Base-by-base conservation (phyloP, 2,797 vertebrate species). In the Podarcis lilfordi region DNA sequence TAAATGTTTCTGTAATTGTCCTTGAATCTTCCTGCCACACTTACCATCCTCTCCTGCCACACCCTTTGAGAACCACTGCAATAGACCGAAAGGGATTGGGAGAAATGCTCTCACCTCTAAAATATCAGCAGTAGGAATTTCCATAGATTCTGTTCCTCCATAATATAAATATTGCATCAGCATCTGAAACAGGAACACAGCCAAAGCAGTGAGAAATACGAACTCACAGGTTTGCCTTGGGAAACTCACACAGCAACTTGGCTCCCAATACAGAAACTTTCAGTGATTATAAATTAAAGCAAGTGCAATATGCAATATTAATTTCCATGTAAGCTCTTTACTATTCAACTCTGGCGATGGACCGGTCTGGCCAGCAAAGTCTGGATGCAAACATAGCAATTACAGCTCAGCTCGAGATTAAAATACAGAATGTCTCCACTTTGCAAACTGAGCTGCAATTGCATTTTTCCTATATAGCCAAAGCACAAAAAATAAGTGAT, bases 141-240 rank as follows among this genome's bases (percentile, higher is more conserved):
- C 97, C 96, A 99, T 97, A 7, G 98, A 97, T 91, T 99, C 98
- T 0, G 98, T 98, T 71, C 98, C 98, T 91, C 99, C 99, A 0
- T 98, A 98, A 96, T 99, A 99, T 85, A 99, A 97, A 89, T 99
- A 99, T 91, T 98, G 98, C 99, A 99, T 99, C 98, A 99, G 98
- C 97, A 99, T 98, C 99, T 97, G 95, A 8, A 89, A 94, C 0
- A 86, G 88, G 93, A 87, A 88, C 90, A 94, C 50, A 4, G 23
- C 66, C 93, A 89, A 64, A 82, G 80, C 82, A 27, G 37, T 8
- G 32, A 82, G 37, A 86, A 87, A 89, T 84, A 29, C 1, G 86
- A 78, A 32, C 0, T 69, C 37, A 74, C 64, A 45, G 0, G 80
- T 81, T 82, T 88, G 76, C 82, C 89, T 1, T 68, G 37, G 83